Evolutionary conservation across 2,797 vertebrate genomes (phyloP).

Genomic region (Enteromius fasciolatus): DNA sequence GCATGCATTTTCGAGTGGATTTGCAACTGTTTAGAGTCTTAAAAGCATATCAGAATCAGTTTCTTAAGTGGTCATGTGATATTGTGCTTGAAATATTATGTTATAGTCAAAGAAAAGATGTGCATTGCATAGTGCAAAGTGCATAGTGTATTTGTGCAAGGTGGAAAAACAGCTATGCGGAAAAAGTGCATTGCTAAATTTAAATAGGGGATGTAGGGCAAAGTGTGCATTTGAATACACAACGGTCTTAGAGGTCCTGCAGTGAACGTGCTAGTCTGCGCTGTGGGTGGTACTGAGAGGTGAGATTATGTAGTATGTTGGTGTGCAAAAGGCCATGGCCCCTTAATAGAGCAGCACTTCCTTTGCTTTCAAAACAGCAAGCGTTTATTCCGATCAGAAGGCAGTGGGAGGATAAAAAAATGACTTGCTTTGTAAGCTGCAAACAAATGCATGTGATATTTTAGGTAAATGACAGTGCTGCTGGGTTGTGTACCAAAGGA

Average conservation of each 20-base stretch:
- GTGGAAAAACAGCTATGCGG: neutral
- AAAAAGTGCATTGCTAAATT: slow-evolving; percentile 5
- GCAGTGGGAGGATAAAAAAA: slow-evolving; percentile 22
- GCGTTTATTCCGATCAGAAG: slow-evolving; percentile 1
- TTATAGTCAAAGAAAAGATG: neutral
- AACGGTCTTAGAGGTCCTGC: neutral
- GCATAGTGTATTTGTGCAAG: neutral
- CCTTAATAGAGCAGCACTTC: neutral
- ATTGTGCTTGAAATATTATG: neutral
- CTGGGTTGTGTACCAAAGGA: neutral
- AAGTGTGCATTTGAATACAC: slow-evolving; percentile 1
- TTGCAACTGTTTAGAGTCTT: neutral
- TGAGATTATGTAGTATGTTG: slow-evolving; percentile 13
- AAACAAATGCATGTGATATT: neutral
- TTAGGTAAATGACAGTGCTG: neutral
- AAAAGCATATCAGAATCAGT: neutral
- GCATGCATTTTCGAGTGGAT: neutral
- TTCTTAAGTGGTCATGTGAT: neutral
- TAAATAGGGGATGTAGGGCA: neutral
- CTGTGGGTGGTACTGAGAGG: slow-evolving; percentile 23
- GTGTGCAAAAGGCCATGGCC: slow-evolving; percentile 41
- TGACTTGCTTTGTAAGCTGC: neutral
- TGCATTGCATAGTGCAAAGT: neutral
- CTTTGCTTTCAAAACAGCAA: slow-evolving; percentile 19
- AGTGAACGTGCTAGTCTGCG: neutral